Conservation (phyloP, 2,888 invertebrate species). For the Odontothrips loti region DNA sequence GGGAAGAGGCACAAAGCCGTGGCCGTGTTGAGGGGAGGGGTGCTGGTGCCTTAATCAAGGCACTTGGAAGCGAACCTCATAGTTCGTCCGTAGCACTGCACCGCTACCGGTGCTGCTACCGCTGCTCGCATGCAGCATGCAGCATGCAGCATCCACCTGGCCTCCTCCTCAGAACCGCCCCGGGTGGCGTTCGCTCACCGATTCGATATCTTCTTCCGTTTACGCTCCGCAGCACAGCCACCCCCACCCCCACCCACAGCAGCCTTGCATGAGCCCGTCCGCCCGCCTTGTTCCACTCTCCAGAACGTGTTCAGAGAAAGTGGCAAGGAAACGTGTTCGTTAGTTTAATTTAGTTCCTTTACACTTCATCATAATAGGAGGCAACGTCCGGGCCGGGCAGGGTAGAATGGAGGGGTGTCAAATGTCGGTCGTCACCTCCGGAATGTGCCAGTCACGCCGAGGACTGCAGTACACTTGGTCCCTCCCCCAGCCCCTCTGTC, state of each 20-base stretch:
- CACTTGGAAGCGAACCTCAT: background rate
- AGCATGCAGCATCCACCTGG: background rate
- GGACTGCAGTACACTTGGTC: too few species aligned
- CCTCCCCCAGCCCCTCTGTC: too few species aligned
- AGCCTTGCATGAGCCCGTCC: background rate
- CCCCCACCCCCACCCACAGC: background rate
- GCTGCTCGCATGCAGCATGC: background rate
- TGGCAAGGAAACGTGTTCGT: background rate
- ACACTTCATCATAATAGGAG: background rate
- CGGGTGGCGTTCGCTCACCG: background rate
- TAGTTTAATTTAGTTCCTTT: background rate
- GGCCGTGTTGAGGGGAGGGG: background rate
- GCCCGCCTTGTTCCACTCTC: background rate
- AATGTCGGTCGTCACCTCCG: background rate
- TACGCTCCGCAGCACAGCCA: background rate
- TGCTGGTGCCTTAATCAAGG: background rate
- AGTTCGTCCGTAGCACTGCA: background rate
- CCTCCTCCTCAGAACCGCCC: background rate
- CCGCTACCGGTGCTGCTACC: background rate
- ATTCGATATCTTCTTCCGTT: slow-evolving; percentile 14
- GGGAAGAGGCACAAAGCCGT: background rate
- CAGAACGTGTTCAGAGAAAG: background rate
- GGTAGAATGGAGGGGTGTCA: background rate
- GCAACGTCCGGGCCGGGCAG: background rate
- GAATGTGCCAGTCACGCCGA: background rate